Base-by-base conservation (phyloP, 2,113 vertebrate species). In the Lepus timidus region DNA sequence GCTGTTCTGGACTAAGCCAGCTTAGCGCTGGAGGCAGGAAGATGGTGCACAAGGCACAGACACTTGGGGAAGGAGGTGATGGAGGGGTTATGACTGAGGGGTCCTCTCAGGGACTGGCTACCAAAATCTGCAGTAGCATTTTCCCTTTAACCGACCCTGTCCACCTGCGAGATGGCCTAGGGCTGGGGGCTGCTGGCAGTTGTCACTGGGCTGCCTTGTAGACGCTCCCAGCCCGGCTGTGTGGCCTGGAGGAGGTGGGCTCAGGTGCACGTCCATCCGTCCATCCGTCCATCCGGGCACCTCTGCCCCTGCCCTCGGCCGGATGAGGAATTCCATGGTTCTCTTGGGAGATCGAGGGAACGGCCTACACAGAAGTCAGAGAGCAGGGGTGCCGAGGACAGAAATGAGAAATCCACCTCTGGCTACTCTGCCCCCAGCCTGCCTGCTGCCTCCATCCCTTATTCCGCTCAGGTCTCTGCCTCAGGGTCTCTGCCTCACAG, bases 251-350 rank as follows among this genome's bases (percentile, higher is more conserved):
- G 27, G 64, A 9, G 52, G 22, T 2, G 62, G 49, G 62, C 31
- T 27, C 25, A 12, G 0, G 1, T 4, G 14, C 68, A 58, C 0
- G 2, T 7, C 27, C n/a, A 2, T 17, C 16, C 36, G 1, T 33
- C 33, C 33, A 33, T 33, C 33, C 0, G 2, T 7, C 27, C n/a
- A 2, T 17, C 16, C 36, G 1, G 22, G 20, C 1, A 51, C 4
- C 19, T 14, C 33, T 23, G 67, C 11, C 67, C 36, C 61, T 67
- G 36, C 9, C 49, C 81, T 71, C 22, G 31, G 27, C 29, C n/a
- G 17, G 2, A n/a, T 44, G 25, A 8, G 4, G 39, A 22, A 36
- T 65, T 36, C 62, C 44, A 65, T 29, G 33, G 16, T 51, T 76
- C 58, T 75, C 49, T 87, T 8, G 58, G 68, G 25, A 31, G 75